A percentile compares a stretch with the other conserved stretches of the same genome.
Evolutionary conservation across 2,888 invertebrate genomes (phyloP).

Genomic region (Limnephilus lunatus): DNA sequence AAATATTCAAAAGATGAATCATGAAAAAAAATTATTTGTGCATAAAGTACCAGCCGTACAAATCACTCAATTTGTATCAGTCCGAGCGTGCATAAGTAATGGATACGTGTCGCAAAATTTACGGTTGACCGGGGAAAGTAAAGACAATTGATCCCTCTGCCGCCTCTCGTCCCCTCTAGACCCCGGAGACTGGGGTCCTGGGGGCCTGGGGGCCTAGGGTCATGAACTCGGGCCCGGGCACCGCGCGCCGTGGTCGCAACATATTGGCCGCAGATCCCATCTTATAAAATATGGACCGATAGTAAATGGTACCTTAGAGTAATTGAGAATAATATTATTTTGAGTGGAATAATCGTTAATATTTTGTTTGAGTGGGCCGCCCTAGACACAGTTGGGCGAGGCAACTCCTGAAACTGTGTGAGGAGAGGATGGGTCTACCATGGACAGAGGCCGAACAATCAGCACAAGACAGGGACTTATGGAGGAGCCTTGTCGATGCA

Average conservation of each 20-base stretch:
- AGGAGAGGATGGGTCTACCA: too few relatives aligned
- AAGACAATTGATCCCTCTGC: conserved; percentile 16
- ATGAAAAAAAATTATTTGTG: not conserved
- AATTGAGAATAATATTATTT: not conserved
- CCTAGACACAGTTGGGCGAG: too few relatives aligned
- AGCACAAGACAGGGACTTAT: too few relatives aligned
- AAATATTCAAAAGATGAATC: not conserved
- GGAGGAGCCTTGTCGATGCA: too few relatives aligned
- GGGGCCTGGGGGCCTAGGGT: not conserved
- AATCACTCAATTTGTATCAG: conserved; percentile 13
- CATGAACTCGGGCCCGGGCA: not conserved
- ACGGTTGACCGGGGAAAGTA: conserved; percentile 24
- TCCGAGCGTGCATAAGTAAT: conserved; percentile 7
- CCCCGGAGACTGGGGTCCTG: not conserved
- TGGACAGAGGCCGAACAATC: too few relatives aligned
- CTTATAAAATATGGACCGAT: not conserved
- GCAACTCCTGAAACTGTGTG: too few relatives aligned
- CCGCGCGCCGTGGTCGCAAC: not conserved
- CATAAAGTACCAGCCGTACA: not conserved
- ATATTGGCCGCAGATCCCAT: conserved; percentile 20
- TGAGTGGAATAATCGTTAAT: too few relatives aligned
- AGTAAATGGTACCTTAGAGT: not conserved
- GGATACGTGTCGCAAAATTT: conserved; percentile 28
- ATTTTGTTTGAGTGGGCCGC: too few relatives aligned
- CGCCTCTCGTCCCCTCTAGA: not conserved